Base-by-base conservation (phyloP, 2,888 invertebrate genomes). In the Cyrtodaria siliqua region DNA sequence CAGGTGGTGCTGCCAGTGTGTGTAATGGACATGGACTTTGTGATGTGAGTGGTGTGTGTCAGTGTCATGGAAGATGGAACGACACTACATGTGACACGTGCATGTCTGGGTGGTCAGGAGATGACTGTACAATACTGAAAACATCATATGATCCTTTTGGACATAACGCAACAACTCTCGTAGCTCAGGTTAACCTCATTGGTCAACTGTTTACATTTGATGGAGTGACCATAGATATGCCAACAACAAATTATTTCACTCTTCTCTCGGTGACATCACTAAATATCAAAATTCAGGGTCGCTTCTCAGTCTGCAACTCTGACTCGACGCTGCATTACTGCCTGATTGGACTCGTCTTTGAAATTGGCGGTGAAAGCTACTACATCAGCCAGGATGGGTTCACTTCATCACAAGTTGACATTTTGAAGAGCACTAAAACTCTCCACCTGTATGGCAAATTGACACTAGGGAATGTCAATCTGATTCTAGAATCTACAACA, bases 151-250 rank as follows among this genome's bases (percentile, higher is more conserved):
- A 69, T 29, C 64, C 71, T 20, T 27, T 76, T 2, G 67, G 47
- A 24, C 29, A 57, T 53, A 62, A 50, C 33, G 67, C 60, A 14
- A 50, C 63, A 2, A 74, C 47, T 29, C 75, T 85, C 1, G 79
- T 85, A 2, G 83, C 82, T n/a, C 87, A 86, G 63, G 70, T 86
- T 3, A 80, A 77, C 9, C 27, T 79, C 9, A 68, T 77, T n/a
- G 88, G 83, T 12, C 85, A 82, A 29, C 47, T 88, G 16, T 77
- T 76, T 12, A 69, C 84, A 44, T 84, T 86, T 69, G 88, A 87
- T 79, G 86, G 87, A 14, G 61, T 70, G n/a, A 70, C 77, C 2
- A 57, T 86, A 26, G 85, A 87, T 53, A 26, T 87, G 12, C 74
- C 66, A 14, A 33, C 49, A 8, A 47, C 44, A 18, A 79, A 79